Evolutionary conservation across 2,888 invertebrate genomes (phyloP), one percentile per base, ranked within the genome.

Genomic region (Morpho deidamia): DNA sequence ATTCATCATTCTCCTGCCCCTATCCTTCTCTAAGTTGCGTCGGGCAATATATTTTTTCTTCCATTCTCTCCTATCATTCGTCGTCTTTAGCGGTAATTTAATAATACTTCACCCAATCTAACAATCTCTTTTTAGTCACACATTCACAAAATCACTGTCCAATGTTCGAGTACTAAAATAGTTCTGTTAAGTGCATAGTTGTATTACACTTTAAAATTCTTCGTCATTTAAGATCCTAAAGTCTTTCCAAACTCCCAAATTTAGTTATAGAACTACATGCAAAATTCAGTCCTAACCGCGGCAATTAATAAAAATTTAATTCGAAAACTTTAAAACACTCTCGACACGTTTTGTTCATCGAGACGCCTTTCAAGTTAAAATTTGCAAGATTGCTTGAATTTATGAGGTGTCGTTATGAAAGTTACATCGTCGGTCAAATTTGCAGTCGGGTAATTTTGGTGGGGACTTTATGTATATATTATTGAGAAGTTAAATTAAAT

Each of bases 401-500:
- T 80, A 81, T 74, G 74, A 74, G 75, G 75, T 78, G 74, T 72
- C 78, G 70, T 72, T 74, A 69, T 58, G 65, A 71, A 80, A 83
- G 75, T 82, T 79, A 65, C 65, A 72, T 70, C 76, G 72, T 77
- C 74, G 73, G 78, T 81, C 73, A 78, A 78, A 78, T 69, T 78
- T 72, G 57, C 58, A 61, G 61, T 60, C 63, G 63, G 40, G 34
- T 41, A 10, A 41, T 32, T 39, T 7, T 7, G 14, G 9, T 35
- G 7, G n/a, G n/a, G n/a, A n/a, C 23, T 23, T 5, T 23, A 23
- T 23, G 23, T 23, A 23, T 23, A 23, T 23, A 23, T 23, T 23
- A 23, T 23, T 23, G 1, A 23, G 23, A 5, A 23, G 23, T 23
- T 23, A 23, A 23, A 3, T 23, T 23, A 23, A n/a, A 23, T 23